These are phyloP conservation scores for Orycteropus afer DNA, from an alignment of 2,113 vertebrate species.

Conservation along the genomic window DNA sequence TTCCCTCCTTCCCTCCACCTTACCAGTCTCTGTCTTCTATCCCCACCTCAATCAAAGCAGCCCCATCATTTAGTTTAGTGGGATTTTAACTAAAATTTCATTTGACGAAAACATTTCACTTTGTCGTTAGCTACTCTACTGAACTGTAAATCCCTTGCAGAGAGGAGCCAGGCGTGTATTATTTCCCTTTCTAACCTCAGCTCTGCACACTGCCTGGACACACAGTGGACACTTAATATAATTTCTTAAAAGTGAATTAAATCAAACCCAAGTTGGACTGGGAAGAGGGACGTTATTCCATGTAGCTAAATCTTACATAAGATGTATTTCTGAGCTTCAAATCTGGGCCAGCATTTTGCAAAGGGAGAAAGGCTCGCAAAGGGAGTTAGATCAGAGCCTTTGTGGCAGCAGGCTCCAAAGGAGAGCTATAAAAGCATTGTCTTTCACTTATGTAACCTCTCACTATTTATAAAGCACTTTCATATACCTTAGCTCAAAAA, in stretches of 20 bases:
- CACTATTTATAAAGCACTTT: conserved; percentile 76
- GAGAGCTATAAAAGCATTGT: background rate
- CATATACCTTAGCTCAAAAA: conserved; percentile 19
- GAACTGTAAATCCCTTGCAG: background rate
- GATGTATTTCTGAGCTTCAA: background rate
- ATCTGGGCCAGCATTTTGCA: conserved; percentile 49
- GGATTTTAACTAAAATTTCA: background rate
- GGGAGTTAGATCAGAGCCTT: conserved; percentile 54
- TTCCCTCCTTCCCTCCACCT: too few species aligned
- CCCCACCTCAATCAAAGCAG: background rate
- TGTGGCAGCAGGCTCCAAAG: background rate
- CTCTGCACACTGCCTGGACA: background rate
- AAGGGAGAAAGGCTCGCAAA: background rate
- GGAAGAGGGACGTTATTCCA: background rate
- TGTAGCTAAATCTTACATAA: conserved; percentile 58
- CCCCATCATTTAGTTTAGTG: background rate
- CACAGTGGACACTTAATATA: background rate
- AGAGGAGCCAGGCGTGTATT: background rate
- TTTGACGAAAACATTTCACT: background rate
- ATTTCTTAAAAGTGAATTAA: background rate
- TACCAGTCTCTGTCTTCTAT: background rate
- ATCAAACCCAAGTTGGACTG: background rate
- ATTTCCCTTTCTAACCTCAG: background rate
- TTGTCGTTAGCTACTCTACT: background rate
- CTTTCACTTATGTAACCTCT: conserved; percentile 64